Evolutionary conservation across 2,888 invertebrate genomes (phyloP).

Genomic region (Dorcus parallelipipedus): DNA sequence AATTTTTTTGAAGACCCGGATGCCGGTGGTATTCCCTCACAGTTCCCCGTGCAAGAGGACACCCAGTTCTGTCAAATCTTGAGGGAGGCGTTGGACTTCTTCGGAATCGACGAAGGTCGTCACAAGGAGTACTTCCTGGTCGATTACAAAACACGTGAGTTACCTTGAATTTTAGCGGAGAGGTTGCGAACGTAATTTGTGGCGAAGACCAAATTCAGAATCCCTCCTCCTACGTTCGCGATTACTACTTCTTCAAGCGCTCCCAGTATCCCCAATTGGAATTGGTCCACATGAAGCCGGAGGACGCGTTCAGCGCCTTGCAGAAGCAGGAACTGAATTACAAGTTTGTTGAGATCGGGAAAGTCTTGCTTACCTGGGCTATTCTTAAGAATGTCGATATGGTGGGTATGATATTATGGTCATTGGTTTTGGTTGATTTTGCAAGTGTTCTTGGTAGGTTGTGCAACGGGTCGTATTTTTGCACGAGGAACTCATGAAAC

Average conservation of each 20-base stretch:
- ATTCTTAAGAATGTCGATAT: slow-evolving; percentile 89
- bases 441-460: slow-evolving; percentile 55
- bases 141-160: slow-evolving; percentile 95
- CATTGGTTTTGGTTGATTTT: too few species aligned
- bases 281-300: slow-evolving; percentile 88
- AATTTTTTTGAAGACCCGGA: slow-evolving; percentile 61
- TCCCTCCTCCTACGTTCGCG: slow-evolving; percentile 91
- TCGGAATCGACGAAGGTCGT: slow-evolving; percentile 88
- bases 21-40: slow-evolving; percentile 93
- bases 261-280: slow-evolving; percentile 97
- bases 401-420: slow-evolving; percentile 50
- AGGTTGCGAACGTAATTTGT: background rate
- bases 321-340: slow-evolving; percentile 87
- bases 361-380: slow-evolving; percentile 88
- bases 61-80: slow-evolving; percentile 93
- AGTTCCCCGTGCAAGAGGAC: slow-evolving; percentile 97
- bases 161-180: background rate
- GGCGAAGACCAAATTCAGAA: slow-evolving; percentile 92
- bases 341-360: slow-evolving; percentile 97
- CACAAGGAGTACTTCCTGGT: slow-evolving; percentile 92
- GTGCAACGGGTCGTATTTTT: slow-evolving; percentile 97
- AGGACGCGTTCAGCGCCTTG: slow-evolving; percentile 84
- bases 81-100: slow-evolving; percentile 95
- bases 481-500: slow-evolving; percentile 97
- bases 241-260: slow-evolving; percentile 71